Conservation (phyloP, 2,113 vertebrate species). For the Aepyceros melampus region DNA sequence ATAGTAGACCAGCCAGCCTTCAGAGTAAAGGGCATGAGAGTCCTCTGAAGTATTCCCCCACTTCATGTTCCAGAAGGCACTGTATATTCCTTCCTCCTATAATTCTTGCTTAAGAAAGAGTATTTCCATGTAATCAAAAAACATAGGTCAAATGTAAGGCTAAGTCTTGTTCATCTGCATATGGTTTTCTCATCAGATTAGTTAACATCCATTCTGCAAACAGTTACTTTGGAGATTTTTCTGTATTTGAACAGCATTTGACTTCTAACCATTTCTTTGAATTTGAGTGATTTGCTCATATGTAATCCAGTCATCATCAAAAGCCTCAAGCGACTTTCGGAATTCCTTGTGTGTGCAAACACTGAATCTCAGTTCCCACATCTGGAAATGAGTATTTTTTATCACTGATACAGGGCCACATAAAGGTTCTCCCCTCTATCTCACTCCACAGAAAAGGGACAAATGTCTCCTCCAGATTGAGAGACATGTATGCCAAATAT, state of each 20-base stretch:
- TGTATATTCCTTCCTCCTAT: neutral
- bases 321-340: neutral
- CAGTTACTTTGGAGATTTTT: neutral
- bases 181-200: neutral
- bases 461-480: neutral
- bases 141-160: neutral
- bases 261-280: neutral
- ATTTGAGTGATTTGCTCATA: neutral
- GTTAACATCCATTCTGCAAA: neutral
- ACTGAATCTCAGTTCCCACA: neutral
- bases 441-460: neutral
- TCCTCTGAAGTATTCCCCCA: neutral
- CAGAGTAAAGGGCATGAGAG: neutral
- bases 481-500: neutral
- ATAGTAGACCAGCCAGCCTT: neutral
- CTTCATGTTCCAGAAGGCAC: neutral
- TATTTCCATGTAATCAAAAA: neutral
- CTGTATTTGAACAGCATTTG: neutral
- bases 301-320: neutral
- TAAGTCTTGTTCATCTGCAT: neutral
- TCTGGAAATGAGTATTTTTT: neutral
- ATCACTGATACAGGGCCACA: neutral
- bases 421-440: neutral
- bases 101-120: constrained; percentile 20
- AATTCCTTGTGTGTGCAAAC: neutral